These are phyloP conservation scores for Notodonta dromedarius DNA, from an alignment of 2,888 invertebrate species.

Conservation along the genomic window DNA sequence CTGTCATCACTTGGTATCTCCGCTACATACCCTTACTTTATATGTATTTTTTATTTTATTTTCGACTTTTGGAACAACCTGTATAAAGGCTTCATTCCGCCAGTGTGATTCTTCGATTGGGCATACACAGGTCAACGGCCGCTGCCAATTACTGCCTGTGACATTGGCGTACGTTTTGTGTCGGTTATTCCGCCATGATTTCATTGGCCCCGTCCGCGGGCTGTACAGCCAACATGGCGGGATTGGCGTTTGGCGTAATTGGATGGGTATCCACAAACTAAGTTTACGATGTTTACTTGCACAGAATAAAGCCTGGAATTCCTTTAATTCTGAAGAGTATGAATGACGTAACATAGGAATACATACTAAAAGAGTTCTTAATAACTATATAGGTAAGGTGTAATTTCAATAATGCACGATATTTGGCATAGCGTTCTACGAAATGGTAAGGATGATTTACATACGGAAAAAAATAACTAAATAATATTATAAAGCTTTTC, in stretches of 20 bases:
- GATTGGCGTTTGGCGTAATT: neutral
- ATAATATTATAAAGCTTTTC: too few relatives aligned
- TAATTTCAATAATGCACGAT: too few relatives aligned
- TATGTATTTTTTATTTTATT: too few relatives aligned
- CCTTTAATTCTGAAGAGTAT: neutral
- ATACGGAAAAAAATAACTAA: too few relatives aligned
- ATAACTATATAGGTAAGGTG: too few relatives aligned
- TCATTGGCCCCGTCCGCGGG: neutral
- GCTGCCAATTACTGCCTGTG: conserved; percentile 1
- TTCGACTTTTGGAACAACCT: too few relatives aligned
- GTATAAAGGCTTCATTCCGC: neutral
- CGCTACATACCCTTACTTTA: too few relatives aligned
- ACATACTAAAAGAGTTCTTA: too few relatives aligned
- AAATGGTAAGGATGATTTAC: too few relatives aligned
- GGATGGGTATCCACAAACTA: neutral
- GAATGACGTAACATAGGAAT: too few relatives aligned
- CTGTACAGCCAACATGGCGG: neutral
- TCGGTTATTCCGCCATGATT: conserved; percentile 1
- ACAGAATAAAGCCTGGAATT: neutral
- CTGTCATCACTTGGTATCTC: too few relatives aligned
- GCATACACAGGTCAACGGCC: neutral
- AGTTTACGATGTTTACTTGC: neutral
- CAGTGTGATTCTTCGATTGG: neutral
- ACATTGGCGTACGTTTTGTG: neutral
- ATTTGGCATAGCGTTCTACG: too few relatives aligned